Evolutionary conservation across 1,140 invertebrate genomes (phyloP).

Genomic region (Nebria ingens): DNA sequence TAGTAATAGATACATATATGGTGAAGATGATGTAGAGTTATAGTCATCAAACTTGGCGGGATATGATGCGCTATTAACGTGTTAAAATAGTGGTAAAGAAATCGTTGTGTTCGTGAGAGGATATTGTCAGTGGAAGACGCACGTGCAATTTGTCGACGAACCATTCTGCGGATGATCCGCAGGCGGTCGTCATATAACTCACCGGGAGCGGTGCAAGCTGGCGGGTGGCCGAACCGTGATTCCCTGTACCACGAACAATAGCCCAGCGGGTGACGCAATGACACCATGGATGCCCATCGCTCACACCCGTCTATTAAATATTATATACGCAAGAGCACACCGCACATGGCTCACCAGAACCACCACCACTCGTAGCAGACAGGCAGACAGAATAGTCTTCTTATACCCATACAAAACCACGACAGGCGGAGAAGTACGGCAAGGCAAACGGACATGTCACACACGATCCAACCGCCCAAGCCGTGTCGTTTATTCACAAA

Average conservation of each 20-base stretch:
- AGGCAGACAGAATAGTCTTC: not conserved
- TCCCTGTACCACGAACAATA: not conserved
- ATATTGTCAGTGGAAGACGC: not conserved
- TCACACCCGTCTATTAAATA: slow-evolving; percentile 1
- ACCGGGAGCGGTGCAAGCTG: not conserved
- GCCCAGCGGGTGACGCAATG: not conserved
- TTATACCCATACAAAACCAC: no score
- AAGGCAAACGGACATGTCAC: not conserved
- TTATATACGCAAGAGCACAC: not conserved
- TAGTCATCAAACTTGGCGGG: not conserved
- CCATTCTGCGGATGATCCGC: not conserved
- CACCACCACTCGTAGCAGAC: not conserved
- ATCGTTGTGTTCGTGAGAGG: not conserved
- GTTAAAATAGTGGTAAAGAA: no score
- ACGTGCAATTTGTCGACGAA: not conserved
- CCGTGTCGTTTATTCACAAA: slow-evolving; percentile 3
- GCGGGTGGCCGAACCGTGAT: not conserved
- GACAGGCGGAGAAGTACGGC: no score
- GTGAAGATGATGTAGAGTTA: no score
- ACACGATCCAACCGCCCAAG: not conserved
- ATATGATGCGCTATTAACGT: not conserved
- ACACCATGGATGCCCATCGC: not conserved
- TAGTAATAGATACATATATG: not conserved
- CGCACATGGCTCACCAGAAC: no score
- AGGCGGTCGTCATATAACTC: slow-evolving; percentile 4